phyloP scores from a whole-genome alignment of 30 jellyfish, hydroid and myxozoan species.

The Morbakka virulenta region DNA sequence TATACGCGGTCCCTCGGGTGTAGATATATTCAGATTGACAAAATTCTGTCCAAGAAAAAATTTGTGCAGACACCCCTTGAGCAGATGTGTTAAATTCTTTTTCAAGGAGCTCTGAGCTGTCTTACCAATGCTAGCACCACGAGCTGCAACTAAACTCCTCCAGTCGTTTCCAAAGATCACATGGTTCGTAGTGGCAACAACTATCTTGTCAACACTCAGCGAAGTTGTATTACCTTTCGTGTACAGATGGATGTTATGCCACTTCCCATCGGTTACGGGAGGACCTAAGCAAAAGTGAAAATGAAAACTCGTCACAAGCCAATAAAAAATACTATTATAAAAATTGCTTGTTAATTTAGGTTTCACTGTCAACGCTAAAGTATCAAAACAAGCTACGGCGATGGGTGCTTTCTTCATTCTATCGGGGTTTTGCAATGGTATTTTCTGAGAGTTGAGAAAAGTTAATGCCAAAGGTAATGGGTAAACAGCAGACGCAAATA shows the following conservation, averaged over 20 bases:
- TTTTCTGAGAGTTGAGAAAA: no score
- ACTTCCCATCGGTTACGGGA: constrained; percentile 24
- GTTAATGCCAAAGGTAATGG: no score
- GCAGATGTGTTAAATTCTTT: neutral
- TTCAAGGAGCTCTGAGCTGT: neutral
- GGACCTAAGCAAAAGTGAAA: neutral
- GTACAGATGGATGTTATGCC: neutral
- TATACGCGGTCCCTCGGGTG: neutral
- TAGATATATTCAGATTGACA: neutral
- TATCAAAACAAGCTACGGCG: no score
- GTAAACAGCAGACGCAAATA: no score
- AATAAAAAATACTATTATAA: no score
- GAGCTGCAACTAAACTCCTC: neutral
- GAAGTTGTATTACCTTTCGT: neutral
- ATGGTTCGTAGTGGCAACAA: constrained; percentile 1
- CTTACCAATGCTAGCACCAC: constrained; percentile 33
- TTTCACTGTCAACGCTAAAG: no score
- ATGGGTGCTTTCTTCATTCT: no score
- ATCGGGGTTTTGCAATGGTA: no score
- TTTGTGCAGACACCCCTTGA: constrained; percentile 55
- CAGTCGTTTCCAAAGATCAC: neutral
- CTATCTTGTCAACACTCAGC: neutral
- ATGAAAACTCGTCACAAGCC: no score
- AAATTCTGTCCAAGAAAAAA: constrained; percentile 29
- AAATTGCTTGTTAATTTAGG: no score